Evolutionary conservation across 2,888 invertebrate genomes (phyloP).

Genomic region (Kryphioiulus occultus): DNA sequence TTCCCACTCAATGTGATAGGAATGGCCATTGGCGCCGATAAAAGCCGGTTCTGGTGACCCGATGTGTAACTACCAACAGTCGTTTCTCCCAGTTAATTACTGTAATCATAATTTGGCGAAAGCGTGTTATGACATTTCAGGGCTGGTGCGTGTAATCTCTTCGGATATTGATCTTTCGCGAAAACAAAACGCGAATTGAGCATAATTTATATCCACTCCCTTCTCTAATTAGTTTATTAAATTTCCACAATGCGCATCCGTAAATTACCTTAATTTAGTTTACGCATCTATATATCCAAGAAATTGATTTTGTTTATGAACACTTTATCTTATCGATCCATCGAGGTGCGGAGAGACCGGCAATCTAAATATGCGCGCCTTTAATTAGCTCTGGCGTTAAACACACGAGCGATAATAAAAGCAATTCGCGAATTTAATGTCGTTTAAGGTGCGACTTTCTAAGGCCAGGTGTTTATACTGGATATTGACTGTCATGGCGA

Average conservation of each 20-base stretch:
- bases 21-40: neutral
- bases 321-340: slow-evolving; percentile 17
- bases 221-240: slow-evolving; percentile 28
- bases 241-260: slow-evolving; percentile 24
- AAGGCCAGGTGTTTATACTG: neutral
- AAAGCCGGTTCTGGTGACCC: too few species aligned
- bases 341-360: too few species aligned
- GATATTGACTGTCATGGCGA: too few species aligned
- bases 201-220: neutral
- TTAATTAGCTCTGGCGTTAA: neutral
- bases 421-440: neutral
- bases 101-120: slow-evolving; percentile 25
- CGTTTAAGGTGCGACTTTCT: neutral
- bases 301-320: slow-evolving; percentile 35
- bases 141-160: neutral
- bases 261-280: slow-evolving; percentile 31
- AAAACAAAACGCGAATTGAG: neutral
- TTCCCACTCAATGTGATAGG: neutral
- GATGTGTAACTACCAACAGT: neutral
- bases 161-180: neutral
- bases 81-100: neutral
- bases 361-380: neutral
- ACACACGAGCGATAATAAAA: neutral
- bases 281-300: neutral
- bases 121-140: neutral